These are phyloP conservation scores for Tokudaia tokunoshimensis DNA, from an alignment of 2,797 vertebrate genomes.

Conservation along the genomic window DNA sequence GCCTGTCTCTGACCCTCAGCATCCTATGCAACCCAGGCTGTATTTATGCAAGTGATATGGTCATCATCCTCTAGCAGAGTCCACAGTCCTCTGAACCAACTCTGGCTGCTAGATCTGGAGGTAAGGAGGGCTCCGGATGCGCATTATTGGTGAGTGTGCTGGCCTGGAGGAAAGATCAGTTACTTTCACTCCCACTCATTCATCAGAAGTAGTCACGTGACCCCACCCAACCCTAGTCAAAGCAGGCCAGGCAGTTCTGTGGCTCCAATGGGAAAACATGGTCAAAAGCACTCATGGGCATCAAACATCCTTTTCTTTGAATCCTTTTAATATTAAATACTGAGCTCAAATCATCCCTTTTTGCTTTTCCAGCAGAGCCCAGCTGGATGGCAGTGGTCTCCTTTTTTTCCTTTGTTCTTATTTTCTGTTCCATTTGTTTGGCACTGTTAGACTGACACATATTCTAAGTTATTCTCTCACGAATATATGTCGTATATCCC, in stretches of 20 bases:
- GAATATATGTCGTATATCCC: constrained; percentile 9
- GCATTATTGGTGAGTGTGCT: neutral
- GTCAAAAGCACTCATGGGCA: neutral
- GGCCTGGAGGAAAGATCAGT: neutral
- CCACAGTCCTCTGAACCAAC: neutral
- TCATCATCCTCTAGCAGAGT: neutral
- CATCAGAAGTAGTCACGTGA: neutral
- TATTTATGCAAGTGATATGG: neutral
- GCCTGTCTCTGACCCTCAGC: neutral
- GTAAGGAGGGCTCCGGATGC: neutral
- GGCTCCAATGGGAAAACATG: neutral
- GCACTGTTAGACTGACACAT: constrained; percentile 3
- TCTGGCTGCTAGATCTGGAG: neutral
- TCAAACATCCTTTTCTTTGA: neutral
- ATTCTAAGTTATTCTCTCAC: constrained; percentile 57
- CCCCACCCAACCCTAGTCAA: neutral
- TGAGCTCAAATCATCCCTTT: neutral
- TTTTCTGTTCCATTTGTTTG: constrained; percentile 32
- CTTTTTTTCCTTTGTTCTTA: neutral
- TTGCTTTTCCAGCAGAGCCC: constrained; percentile 17
- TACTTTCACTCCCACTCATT: neutral
- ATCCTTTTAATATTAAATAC: neutral
- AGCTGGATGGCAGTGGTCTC: neutral
- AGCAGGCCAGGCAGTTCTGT: neutral
- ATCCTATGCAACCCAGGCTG: neutral